Conservation (phyloP, 1,140 invertebrate species). For the Drosophila serrata region DNA sequence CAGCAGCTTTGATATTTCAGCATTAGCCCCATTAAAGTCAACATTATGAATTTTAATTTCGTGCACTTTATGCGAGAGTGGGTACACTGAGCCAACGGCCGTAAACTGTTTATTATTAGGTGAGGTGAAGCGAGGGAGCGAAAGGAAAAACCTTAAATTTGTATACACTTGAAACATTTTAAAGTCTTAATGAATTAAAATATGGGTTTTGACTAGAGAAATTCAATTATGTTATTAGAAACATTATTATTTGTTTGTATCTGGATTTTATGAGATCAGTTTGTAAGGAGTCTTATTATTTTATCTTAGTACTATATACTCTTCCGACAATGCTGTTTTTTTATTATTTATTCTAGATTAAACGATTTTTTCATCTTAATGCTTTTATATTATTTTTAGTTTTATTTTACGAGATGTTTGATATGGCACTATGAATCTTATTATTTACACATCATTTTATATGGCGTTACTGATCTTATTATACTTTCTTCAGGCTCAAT, state of each 20-base stretch:
- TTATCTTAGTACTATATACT: too few species aligned
- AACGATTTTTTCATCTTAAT: too few species aligned
- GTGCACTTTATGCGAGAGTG: conserved; percentile 44
- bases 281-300: too few species aligned
- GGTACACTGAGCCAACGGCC: conserved; percentile 16
- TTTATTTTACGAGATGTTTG: too few species aligned
- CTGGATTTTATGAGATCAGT: not conserved
- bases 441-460: not conserved
- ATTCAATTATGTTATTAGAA: not conserved
- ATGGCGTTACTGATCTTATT: not conserved
- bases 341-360: too few species aligned
- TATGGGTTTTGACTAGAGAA: not conserved
- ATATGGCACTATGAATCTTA: not conserved
- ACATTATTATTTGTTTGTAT: not conserved
- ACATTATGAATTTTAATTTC: conserved; percentile 75
- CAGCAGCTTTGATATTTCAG: conserved; percentile 71
- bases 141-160: not conserved
- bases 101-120: conserved; percentile 4
- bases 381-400: not conserved
- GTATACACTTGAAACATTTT: not conserved
- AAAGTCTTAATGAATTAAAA: not conserved
- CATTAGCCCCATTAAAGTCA: conserved; percentile 73
- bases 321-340: too few species aligned
- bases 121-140: not conserved
- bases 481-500: not conserved